A percentile compares a stretch with the other conserved stretches of the same genome.
These are phyloP conservation scores for Lophius americanus DNA, from an alignment of 2,797 vertebrate genomes.

Conservation along the genomic window DNA sequence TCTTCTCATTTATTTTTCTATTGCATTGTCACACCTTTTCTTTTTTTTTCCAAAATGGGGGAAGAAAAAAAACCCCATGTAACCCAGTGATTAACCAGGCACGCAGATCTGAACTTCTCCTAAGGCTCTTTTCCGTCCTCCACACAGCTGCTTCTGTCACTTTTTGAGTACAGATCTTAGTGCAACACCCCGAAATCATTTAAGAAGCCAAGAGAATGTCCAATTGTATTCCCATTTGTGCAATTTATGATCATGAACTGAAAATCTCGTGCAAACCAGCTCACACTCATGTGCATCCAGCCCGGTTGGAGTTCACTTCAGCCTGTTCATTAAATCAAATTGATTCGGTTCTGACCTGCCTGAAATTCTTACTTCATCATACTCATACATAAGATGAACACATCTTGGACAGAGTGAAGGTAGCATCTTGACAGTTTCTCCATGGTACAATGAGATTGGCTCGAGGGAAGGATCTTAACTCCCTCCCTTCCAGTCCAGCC, in stretches of 20 bases:
- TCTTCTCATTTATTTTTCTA: no score
- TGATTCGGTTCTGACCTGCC: no score
- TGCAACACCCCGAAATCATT: not conserved
- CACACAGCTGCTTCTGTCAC: not conserved
- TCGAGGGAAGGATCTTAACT: slow-evolving; percentile 22
- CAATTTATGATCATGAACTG: not conserved
- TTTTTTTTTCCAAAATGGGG: not conserved
- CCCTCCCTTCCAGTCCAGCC: slow-evolving; percentile 5
- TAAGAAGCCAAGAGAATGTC: not conserved
- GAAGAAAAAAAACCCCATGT: no score
- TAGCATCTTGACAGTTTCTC: slow-evolving; percentile 23
- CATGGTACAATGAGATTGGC: slow-evolving; percentile 8
- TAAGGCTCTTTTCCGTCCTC: no score
- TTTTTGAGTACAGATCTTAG: not conserved
- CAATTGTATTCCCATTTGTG: not conserved
- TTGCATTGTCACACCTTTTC: not conserved
- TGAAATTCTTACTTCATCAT: not conserved
- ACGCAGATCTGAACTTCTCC: no score
- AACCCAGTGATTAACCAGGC: not conserved
- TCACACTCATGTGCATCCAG: no score
- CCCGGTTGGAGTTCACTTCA: no score
- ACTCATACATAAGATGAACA: slow-evolving; percentile 6
- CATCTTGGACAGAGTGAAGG: slow-evolving; percentile 26
- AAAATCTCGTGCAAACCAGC: no score
- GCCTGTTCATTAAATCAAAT: no score